Base-by-base conservation (phyloP, 2,113 vertebrate genomes). In the Cavia aperea region DNA sequence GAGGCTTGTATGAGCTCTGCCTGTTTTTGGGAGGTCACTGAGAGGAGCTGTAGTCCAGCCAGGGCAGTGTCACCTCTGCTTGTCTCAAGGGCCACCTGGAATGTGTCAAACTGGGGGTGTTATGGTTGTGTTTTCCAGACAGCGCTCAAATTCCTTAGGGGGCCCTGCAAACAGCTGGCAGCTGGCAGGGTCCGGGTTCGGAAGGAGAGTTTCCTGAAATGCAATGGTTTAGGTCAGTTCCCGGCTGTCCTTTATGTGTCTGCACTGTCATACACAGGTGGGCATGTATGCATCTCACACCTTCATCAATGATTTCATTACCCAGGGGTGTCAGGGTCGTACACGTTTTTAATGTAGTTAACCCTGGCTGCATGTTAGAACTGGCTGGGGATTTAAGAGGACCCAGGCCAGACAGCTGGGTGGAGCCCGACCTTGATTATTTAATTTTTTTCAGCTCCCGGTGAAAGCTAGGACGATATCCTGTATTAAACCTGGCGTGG, bases 1-100 rank as follows among this genome's bases (percentile, higher is more conserved):
- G 24, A 5, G 33, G 18, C 18, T 66, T 56, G 3, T 31, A 26
- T 0, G 3, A 81, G 19, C 33, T n/a, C 19, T 46, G 58, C 19
- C 3, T 21, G n/a, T 78, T 65, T 51, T 2, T 56, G 5, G 62
- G 65, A 10, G 62, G 36, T 75, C 58, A n/a, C 1, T 29, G 36
- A 60, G 46, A 33, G 31, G 24, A 70, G 1, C 49, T n/a, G 33
- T 23, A 14, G 4, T 3, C 21, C 10, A 4, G 33, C 13, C 31
- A 4, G 18, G 51, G 51, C 39, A 10, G 2, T 43, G 63, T 81
- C 18, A 12, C 9, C 24, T 21, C 10, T 18, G 43, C 2, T 0
- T 51, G 26, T 43, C 54, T 90, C 58, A 49, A 24, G 3, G 24
- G 46, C 79, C 51, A 81, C 12, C 39, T 18, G 5, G 36, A 60